Base-by-base conservation (phyloP, 2,113 vertebrate species). In the Nicator chloris region DNA sequence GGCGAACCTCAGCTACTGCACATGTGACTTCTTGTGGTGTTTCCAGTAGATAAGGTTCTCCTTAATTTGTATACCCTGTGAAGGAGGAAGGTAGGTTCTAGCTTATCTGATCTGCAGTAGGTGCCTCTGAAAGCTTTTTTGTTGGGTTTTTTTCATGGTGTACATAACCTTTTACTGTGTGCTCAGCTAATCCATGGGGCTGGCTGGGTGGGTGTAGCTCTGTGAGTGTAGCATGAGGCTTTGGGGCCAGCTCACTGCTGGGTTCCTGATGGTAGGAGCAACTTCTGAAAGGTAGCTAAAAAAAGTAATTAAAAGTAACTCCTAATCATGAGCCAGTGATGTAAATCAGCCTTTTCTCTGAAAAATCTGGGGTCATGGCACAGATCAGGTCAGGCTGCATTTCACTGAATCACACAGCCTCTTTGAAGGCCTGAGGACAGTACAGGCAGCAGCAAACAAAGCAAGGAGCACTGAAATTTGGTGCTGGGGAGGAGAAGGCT, bases 21-120 rank as follows among this genome's bases (percentile, higher is more conserved):
- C 84, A 53, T 68, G 49, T 85, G 75, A 82, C 21, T 89, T 59
- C 39, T 68, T 40, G 40, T 2, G 9, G 24, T 79, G 37, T 53
- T 91, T 82, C 70, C 59, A 45, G 50, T 21, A 94, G 88, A 88
- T 90, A 94, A 92, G 11, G 26, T 53, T 49, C 15, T 49, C 11
- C 23, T 85, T 88, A 42, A 76, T 91, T 79, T 72, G 44, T 94
- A 6, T 56, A 33, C 40, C 23, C 35, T 0, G 7, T 28, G 69
- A 72, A 66, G 69, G 42, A 75, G 57, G 27, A 76, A 66, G 40
- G 66, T 56, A 53, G 40, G 30, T 65, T 90, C 61, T 82, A 5
- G 65, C 26, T 60, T 93, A 64, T 76, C 90, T 66, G 64, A 56
- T 51, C 44, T 72, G 24, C 37, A 47, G 27, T 57, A 82, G 51